Evolutionary conservation across 2,113 vertebrate genomes (phyloP).

Genomic region (Pimephales promelas): DNA sequence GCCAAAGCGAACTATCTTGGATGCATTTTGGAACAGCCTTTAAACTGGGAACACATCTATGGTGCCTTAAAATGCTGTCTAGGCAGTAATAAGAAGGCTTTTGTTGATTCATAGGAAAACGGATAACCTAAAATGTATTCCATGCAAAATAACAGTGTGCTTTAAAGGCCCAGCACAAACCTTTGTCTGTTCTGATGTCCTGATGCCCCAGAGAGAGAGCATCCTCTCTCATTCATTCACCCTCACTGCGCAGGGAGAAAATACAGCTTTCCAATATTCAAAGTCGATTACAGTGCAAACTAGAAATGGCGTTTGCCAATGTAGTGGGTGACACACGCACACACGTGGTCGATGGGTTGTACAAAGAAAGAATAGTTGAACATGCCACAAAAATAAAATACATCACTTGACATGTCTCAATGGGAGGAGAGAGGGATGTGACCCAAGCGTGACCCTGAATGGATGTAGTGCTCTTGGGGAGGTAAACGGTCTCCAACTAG

Average conservation of each 20-base stretch:
- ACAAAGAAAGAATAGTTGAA: slow-evolving; percentile 9
- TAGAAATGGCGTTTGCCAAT: not conserved
- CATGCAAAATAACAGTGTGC: slow-evolving; percentile 3
- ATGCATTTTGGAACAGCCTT: not conserved
- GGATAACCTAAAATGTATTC: slow-evolving; percentile 7
- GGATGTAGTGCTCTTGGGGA: slow-evolving; percentile 7
- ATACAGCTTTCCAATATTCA: slow-evolving; percentile 35
- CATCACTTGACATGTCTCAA: not conserved
- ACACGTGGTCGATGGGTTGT: not conserved
- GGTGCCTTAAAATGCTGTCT: not conserved
- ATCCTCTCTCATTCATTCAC: slow-evolving; percentile 34
- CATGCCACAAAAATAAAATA: not conserved
- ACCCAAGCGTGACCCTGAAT: slow-evolving; percentile 52
- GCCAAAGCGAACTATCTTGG: not conserved
- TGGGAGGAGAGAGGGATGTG: slow-evolving; percentile 15
- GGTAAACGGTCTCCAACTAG: slow-evolving; percentile 28
- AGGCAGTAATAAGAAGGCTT: not conserved
- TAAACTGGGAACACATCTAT: not conserved
- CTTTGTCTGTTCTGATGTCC: slow-evolving; percentile 36
- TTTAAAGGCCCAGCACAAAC: slow-evolving; percentile 19
- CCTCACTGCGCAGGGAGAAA: not conserved
- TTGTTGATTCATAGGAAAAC: slow-evolving; percentile 10
- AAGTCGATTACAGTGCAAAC: not conserved
- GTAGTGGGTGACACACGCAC: not conserved
- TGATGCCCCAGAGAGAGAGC: slow-evolving; percentile 41